Percentiles rank a stretch among this genome's conserved stretches.
Evolutionary conservation across 2,797 vertebrate genomes (phyloP).

Genomic region (Galago senegalensis): DNA sequence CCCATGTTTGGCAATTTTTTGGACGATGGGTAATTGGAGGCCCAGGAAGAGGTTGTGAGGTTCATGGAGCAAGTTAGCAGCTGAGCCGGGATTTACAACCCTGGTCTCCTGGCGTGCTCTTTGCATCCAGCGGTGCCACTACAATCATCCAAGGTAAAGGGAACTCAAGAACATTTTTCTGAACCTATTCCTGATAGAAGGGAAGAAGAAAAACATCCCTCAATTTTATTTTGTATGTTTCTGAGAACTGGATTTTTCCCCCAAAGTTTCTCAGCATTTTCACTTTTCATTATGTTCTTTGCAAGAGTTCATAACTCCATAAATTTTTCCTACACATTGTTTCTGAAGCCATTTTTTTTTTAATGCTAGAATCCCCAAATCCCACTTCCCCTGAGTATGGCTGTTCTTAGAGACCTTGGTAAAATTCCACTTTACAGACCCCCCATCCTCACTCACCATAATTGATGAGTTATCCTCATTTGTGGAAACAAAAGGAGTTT

Average conservation of each 20-base stretch:
- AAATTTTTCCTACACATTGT: constrained; percentile 37
- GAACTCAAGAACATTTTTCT: not conserved
- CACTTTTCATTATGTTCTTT: constrained; percentile 65
- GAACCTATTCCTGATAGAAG: not conserved
- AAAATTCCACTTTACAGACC: not conserved
- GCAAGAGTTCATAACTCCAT: constrained; percentile 50
- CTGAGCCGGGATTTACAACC: not conserved
- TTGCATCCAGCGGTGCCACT: not conserved
- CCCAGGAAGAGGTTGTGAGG: not conserved
- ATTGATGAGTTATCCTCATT: constrained; percentile 36
- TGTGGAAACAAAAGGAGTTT: constrained; percentile 17
- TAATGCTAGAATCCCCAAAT: not conserved
- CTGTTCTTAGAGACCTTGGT: constrained; percentile 23
- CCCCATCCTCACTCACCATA: not conserved
- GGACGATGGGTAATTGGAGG: not conserved
- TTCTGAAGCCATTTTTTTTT: constrained; percentile 27
- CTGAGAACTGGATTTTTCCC: constrained; percentile 27
- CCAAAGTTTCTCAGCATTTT: constrained; percentile 53
- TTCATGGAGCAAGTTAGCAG: not conserved
- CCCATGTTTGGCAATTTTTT: not conserved
- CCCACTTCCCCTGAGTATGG: not conserved
- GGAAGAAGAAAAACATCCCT: not conserved
- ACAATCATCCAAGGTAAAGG: not conserved
- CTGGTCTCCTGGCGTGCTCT: not conserved
- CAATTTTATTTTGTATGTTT: not conserved